A percentile compares a stretch with the other conserved stretches of the same genome.
Conservation (phyloP, 2,888 invertebrate genomes). For the Drosophila fulvimacula region DNA sequence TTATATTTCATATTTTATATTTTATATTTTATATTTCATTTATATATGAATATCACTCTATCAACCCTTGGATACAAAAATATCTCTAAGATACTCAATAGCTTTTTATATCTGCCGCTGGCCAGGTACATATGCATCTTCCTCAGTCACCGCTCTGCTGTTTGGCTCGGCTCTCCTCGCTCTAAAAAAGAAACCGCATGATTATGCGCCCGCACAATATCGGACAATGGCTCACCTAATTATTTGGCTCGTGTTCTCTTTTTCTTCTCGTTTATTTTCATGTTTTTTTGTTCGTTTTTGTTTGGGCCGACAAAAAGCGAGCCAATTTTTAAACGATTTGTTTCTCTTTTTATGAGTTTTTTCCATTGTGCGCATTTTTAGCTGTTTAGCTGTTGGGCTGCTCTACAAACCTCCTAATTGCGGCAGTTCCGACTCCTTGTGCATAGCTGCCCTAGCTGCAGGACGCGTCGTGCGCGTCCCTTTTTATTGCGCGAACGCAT, state of each 20-base stretch:
- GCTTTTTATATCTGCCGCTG: background rate
- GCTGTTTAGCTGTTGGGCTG: constrained; percentile 30
- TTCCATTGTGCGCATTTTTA: constrained; percentile 55
- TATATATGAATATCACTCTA: too few species aligned
- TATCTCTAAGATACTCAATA: too few species aligned
- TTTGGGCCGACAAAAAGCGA: constrained; percentile 66
- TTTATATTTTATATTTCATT: too few species aligned
- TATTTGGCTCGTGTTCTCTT: constrained; percentile 64
- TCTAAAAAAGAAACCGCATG: constrained; percentile 71
- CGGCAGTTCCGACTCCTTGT: constrained; percentile 55
- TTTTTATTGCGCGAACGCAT: constrained; percentile 69
- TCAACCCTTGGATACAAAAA: too few species aligned
- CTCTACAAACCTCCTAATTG: constrained; percentile 79
- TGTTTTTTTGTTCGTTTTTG: constrained; percentile 48
- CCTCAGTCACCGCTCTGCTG: background rate
- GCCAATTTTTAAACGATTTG: constrained; percentile 75
- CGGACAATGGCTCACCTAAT: constrained; percentile 74
- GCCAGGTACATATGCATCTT: background rate
- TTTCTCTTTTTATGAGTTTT: constrained; percentile 80
- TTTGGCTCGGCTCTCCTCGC: background rate
- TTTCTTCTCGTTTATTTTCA: constrained; percentile 18
- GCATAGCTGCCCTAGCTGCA: background rate
- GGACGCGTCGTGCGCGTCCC: constrained; percentile 19
- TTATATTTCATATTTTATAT: too few species aligned
- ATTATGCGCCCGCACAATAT: constrained; percentile 64